Evolutionary conservation across 2,797 vertebrate species (phyloP).

Genomic region (Sitta carolinensis): DNA sequence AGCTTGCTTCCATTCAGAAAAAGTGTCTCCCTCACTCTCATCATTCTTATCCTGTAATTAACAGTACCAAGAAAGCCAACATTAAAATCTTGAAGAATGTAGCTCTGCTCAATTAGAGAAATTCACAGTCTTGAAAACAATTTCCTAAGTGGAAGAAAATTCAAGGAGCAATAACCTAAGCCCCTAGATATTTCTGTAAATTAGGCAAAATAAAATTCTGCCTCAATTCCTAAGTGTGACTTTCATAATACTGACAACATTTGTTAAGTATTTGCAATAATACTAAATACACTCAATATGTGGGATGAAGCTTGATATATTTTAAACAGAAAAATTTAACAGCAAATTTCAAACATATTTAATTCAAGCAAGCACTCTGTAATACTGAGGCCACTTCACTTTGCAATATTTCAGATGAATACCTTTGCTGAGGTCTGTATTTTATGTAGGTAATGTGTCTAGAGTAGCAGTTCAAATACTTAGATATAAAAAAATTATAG

Average conservation of each 20-base stretch:
- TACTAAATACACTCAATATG: neutral
- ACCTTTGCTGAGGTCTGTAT: slow-evolving; percentile 17
- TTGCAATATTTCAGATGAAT: slow-evolving; percentile 16
- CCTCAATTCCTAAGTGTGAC: neutral
- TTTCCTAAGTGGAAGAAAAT: slow-evolving; percentile 36
- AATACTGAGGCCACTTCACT: neutral
- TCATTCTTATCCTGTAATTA: slow-evolving; percentile 59
- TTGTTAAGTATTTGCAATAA: slow-evolving; percentile 15
- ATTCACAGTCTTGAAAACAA: slow-evolving; percentile 74
- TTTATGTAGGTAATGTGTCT: slow-evolving; percentile 18
- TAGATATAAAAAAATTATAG: slow-evolving; percentile 17
- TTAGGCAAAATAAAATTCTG: slow-evolving; percentile 7
- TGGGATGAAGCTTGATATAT: neutral
- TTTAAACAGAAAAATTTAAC: slow-evolving; percentile 19
- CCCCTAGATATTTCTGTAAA: neutral
- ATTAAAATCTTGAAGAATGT: slow-evolving; percentile 67
- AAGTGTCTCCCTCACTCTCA: slow-evolving; percentile 21
- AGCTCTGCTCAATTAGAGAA: slow-evolving; percentile 68
- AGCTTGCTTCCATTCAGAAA: slow-evolving; percentile 36
- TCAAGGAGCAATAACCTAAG: neutral
- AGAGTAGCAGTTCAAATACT: slow-evolving; percentile 63
- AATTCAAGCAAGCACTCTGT: neutral
- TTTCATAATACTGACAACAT: neutral
- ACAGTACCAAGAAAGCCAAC: slow-evolving; percentile 59
- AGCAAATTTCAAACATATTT: neutral